Conservation (phyloP, 2,113 vertebrate species). For the Chionodraco myersi region DNA sequence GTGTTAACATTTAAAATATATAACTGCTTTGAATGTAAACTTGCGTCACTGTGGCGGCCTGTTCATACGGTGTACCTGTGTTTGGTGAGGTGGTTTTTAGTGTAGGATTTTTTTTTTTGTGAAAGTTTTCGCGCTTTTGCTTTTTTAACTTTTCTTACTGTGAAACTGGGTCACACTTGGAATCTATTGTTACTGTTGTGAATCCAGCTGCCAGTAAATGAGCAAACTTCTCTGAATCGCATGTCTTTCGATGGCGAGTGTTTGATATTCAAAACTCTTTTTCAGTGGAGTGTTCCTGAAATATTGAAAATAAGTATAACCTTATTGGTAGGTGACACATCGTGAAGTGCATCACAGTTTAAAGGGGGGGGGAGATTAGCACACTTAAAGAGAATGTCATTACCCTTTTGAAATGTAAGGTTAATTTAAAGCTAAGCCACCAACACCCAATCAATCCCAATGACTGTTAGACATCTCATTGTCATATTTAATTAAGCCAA, state of each 20-base stretch:
- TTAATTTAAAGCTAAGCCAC: constrained; percentile 50
- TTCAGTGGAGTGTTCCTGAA: constrained; percentile 28
- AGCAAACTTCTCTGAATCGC: constrained; percentile 35
- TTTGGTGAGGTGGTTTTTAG: not conserved
- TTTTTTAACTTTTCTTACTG: not conserved
- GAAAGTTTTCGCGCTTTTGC: constrained; percentile 2
- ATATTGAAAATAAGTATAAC: constrained; percentile 21
- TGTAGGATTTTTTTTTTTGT: constrained; percentile 1
- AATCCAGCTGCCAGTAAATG: constrained; percentile 35
- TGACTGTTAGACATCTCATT: constrained; percentile 29
- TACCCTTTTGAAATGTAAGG: constrained; percentile 41
- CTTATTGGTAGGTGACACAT: constrained; percentile 29
- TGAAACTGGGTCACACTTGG: constrained; percentile 54
- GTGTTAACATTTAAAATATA: not conserved
- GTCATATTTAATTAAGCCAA: constrained; percentile 19
- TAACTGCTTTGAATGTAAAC: constrained; percentile 4
- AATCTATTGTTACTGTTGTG: constrained; percentile 37
- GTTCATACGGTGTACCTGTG: constrained; percentile 1
- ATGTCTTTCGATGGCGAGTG: constrained; percentile 30
- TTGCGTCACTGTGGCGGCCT: not conserved
- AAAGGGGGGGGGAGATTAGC: constrained; percentile 37
- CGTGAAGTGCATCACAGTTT: constrained; percentile 25
- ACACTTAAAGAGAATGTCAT: constrained; percentile 34
- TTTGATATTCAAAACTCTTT: constrained; percentile 48
- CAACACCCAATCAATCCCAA: constrained; percentile 11